These are phyloP conservation scores for Drusus annulatus DNA, from an alignment of 1,140 invertebrate genomes.

Conservation along the genomic window DNA sequence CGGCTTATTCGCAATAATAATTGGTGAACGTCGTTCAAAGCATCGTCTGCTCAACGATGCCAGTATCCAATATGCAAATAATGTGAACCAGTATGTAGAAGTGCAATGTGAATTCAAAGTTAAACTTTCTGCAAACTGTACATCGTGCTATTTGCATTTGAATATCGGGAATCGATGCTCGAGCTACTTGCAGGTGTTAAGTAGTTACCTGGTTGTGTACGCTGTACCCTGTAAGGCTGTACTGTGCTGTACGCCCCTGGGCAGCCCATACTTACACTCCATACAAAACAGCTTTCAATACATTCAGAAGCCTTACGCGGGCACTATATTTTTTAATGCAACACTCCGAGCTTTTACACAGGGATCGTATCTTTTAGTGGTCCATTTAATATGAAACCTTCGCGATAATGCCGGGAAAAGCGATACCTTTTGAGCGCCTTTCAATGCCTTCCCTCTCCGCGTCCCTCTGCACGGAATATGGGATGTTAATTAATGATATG, in stretches of 20 bases:
- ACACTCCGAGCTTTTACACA: conserved; percentile 56
- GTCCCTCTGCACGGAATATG: background rate
- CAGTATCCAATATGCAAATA: too few relatives aligned
- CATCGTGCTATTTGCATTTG: conserved; percentile 6
- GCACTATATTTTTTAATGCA: conserved; percentile 59
- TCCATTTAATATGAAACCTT: conserved; percentile 59
- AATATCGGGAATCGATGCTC: background rate
- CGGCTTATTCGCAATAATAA: too few relatives aligned
- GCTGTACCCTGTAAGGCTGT: too few relatives aligned
- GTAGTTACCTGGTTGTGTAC: background rate
- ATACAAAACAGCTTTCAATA: conserved; percentile 57
- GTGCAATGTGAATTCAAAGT: too few relatives aligned
- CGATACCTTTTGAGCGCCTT: conserved; percentile 52
- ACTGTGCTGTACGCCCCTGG: background rate
- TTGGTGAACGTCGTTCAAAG: too few relatives aligned
- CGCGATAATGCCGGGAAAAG: conserved; percentile 50
- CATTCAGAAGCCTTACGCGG: conserved; percentile 46
- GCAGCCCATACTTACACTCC: conserved; percentile 1
- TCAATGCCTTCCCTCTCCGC: conserved; percentile 19
- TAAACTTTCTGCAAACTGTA: too few relatives aligned
- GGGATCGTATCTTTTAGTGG: conserved; percentile 56
- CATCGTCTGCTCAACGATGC: too few relatives aligned
- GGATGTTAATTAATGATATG: conserved; percentile 47
- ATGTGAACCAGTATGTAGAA: too few relatives aligned
- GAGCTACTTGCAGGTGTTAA: conserved; percentile 1